phyloP scores from a whole-genome alignment of 2,797 vertebrate species.

The Premnoplex brunnescens region DNA sequence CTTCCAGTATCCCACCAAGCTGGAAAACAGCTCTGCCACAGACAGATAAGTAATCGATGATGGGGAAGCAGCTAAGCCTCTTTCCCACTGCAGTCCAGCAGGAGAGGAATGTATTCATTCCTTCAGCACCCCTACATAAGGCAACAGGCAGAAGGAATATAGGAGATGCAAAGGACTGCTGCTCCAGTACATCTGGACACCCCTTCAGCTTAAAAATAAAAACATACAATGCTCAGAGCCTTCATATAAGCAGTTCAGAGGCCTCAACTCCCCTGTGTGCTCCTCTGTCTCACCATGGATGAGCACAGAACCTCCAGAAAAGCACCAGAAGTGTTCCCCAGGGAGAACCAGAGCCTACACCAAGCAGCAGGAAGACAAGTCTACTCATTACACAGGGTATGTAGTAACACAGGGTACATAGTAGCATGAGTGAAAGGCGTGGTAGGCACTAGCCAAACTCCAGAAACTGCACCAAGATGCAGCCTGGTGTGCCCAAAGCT shows the following conservation, averaged over 20 bases:
- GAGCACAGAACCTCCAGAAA: neutral
- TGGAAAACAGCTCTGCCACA: neutral
- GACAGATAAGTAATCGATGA: accelerated
- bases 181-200: neutral
- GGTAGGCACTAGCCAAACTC: neutral
- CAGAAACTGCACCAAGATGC: neutral
- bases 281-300: neutral
- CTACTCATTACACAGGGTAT: neutral
- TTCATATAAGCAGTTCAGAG: neutral
- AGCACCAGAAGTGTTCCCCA: neutral
- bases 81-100: neutral
- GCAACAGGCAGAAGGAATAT: neutral
- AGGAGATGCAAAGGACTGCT: neutral
- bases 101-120: neutral
- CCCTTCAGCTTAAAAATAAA: neutral
- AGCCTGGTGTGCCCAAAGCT: neutral
- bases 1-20: neutral
- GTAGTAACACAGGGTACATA: neutral
- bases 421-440: no score
- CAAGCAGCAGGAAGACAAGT: neutral
- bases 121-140: neutral
- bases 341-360: neutral
- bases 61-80: neutral
- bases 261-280: neutral
- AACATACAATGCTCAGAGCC: neutral